phyloP scores from a whole-genome alignment of 2,888 invertebrate species.

The Halictus quadricinctus region DNA sequence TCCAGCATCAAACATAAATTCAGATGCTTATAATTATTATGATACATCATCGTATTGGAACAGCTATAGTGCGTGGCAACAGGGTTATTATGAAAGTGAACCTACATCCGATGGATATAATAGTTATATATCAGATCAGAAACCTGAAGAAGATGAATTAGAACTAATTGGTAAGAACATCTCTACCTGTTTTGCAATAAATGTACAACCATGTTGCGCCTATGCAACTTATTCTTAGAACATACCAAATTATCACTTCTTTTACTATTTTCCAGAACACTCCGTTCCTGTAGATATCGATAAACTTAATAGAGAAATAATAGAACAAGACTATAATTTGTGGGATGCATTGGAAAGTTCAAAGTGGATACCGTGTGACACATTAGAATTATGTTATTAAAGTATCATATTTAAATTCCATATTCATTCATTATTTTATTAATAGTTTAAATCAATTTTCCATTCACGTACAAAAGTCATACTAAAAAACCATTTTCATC shows the following conservation, averaged over 20 bases:
- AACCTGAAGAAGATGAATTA: constrained; percentile 86
- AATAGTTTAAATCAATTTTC: constrained; percentile 19
- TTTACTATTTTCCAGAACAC: constrained; percentile 86
- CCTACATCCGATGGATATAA: constrained; percentile 84
- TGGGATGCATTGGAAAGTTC: constrained; percentile 93
- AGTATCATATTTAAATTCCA: neutral
- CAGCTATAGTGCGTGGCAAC: constrained; percentile 91
- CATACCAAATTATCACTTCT: constrained; percentile 5
- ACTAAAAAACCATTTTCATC: neutral
- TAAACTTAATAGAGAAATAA: constrained; percentile 89
- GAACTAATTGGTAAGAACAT: constrained; percentile 86
- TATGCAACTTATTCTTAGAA: neutral
- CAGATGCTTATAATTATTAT: constrained; percentile 86
- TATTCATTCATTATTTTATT: constrained; percentile 22
- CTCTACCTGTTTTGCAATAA: neutral
- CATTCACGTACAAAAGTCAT: constrained; percentile 15
- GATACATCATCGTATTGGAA: constrained; percentile 94
- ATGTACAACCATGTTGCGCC: neutral
- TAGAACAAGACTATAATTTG: constrained; percentile 89
- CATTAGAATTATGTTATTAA: constrained; percentile 86
- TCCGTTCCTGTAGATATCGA: constrained; percentile 89
- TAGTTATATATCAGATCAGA: constrained; percentile 82
- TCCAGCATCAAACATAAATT: constrained; percentile 76
- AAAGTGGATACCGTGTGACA: constrained; percentile 92
- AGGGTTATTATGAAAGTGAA: constrained; percentile 87